Evolutionary conservation across 2,797 vertebrate genomes (phyloP), one percentile per base, ranked within the genome.

Genomic region (Chelidonichthys spinosus): DNA sequence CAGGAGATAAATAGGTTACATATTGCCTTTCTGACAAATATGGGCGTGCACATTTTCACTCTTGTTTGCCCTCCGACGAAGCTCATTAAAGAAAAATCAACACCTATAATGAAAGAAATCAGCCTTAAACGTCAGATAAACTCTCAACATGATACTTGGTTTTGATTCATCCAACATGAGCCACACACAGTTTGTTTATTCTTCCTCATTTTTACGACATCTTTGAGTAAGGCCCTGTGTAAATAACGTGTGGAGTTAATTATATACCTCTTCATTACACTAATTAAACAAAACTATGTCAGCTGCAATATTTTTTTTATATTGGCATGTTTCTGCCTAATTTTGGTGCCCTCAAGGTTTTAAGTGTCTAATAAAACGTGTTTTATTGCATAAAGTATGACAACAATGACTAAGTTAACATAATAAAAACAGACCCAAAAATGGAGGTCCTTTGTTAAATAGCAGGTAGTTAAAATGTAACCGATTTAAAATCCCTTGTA

Each of bases 1-100:
- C 40, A 4, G 2, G 2, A 78, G 69, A 85, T 88, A 84, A 89
- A 89, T 81, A 63, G 50, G 87, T 90, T 54, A 91, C 85, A 60
- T 56, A 89, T 88, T 77, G 68, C 32, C 44, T 25, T 42, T 69
- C 4, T 0, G 65, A 74, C 78, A 84, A 87, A 87, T 65, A 86
- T 13, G 77, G 89, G 73, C 15, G 77, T 80, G 75, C 32, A 69
- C 58, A 35, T 74, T 67, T 77, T 65, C 69, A 44, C 58, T 61
- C 50, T 0, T 76, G 60, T 86, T 81, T 80, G 59, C 63, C 54
- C 37, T 81, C 37, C 55, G 69, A 63, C 71, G 36, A 50, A 47
- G 58, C 68, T 85, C 73, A 84, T 82, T 78, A 75, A 80, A 76
- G 66, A 72, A 72, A 82, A 77, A 69, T 63, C 65, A 81, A 63